Evolutionary conservation across 2,113 vertebrate species (phyloP).

Genomic region (Heptranchias perlo): DNA sequence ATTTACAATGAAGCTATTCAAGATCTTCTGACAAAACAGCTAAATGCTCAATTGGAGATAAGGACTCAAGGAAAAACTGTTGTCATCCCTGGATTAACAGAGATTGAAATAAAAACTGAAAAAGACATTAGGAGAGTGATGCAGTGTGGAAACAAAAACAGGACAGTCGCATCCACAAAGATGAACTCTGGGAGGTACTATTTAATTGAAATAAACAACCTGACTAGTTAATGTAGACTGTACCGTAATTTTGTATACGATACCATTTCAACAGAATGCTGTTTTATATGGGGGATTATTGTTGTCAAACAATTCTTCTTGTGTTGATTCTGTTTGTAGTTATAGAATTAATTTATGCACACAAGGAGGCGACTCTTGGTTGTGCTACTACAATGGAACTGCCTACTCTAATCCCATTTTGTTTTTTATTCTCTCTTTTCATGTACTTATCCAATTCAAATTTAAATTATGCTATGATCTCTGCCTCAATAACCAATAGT

Average conservation of each 20-base stretch:
- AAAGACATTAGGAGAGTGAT: slow-evolving; percentile 51
- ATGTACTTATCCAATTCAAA: background rate
- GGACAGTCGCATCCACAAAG: slow-evolving; percentile 54
- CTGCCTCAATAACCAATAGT: background rate
- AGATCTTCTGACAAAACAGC: slow-evolving; percentile 50
- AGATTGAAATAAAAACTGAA: slow-evolving; percentile 50
- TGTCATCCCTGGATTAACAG: slow-evolving; percentile 51
- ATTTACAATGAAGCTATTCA: slow-evolving; percentile 56
- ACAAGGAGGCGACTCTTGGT: background rate
- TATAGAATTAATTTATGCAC: background rate
- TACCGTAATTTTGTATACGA: background rate
- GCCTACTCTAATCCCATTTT: background rate
- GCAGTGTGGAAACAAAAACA: slow-evolving; percentile 52
- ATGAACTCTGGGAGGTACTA: slow-evolving; percentile 55
- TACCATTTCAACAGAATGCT: background rate
- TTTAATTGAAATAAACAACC: background rate
- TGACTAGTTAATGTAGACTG: background rate
- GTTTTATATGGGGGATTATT: background rate
- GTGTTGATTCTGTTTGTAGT: background rate
- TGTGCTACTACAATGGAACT: background rate
- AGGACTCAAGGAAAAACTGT: slow-evolving; percentile 52
- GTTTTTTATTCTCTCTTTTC: background rate
- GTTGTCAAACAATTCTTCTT: background rate
- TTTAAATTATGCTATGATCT: background rate
- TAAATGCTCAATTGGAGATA: slow-evolving; percentile 48